phyloP scores from a whole-genome alignment of 2,888 invertebrate genomes.

The Drosophila atripex region DNA sequence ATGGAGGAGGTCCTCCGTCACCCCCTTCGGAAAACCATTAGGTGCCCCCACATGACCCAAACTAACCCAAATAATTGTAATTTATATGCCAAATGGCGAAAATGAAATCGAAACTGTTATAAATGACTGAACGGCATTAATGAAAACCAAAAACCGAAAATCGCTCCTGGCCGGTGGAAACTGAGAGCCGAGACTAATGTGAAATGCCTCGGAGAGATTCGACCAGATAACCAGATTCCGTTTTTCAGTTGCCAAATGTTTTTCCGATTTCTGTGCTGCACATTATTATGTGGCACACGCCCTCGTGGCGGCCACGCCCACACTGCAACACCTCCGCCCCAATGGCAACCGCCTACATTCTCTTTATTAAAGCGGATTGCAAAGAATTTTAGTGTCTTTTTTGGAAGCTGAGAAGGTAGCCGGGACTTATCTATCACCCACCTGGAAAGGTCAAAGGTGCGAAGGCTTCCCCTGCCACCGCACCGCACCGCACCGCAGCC shows the following conservation, averaged over 20 bases:
- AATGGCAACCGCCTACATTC: slow-evolving; percentile 15
- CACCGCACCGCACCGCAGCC: slow-evolving; percentile 2
- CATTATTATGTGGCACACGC: slow-evolving; percentile 38
- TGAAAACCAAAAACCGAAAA: slow-evolving; percentile 15
- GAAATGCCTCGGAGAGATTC: slow-evolving; percentile 44
- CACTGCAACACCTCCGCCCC: slow-evolving; percentile 23
- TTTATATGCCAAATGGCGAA: slow-evolving; percentile 37
- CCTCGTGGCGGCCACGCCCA: slow-evolving; percentile 35
- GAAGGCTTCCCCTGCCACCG: slow-evolving; percentile 24
- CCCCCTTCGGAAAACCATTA: slow-evolving; percentile 5
- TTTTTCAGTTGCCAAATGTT: slow-evolving; percentile 42
- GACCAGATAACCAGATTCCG: slow-evolving; percentile 42
- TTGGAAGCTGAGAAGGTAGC: slow-evolving; percentile 31
- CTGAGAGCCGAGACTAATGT: slow-evolving; percentile 31
- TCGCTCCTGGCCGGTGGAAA: slow-evolving; percentile 29
- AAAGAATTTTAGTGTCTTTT: slow-evolving; percentile 15
- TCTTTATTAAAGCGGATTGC: slow-evolving; percentile 22
- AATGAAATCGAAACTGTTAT: slow-evolving; percentile 31
- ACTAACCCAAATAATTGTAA: slow-evolving; percentile 47
- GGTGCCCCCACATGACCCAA: slow-evolving; percentile 35
- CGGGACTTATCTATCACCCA: slow-evolving; percentile 50
- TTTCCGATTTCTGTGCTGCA: slow-evolving; percentile 1
- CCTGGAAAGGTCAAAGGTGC: slow-evolving; percentile 70
- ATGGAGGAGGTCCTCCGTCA: too few relatives aligned
- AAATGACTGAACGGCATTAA: slow-evolving; percentile 24